These are phyloP conservation scores for Neogale vison DNA, from an alignment of 2,113 vertebrate species.

Conservation along the genomic window DNA sequence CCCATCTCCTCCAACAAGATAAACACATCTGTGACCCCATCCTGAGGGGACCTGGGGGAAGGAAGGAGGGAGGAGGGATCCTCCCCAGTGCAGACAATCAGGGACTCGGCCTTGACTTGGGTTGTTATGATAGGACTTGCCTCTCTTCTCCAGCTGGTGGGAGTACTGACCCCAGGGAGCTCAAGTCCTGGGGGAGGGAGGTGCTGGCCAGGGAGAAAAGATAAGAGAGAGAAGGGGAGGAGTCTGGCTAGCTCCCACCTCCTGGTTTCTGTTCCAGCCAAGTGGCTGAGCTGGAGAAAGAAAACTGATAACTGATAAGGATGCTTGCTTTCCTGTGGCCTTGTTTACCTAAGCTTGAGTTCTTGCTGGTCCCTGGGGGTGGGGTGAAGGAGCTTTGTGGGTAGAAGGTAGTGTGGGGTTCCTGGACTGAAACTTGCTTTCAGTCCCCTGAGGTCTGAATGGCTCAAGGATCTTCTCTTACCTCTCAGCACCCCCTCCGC, in stretches of 20 bases:
- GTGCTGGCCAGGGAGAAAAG: neutral
- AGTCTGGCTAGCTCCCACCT: conserved; percentile 46
- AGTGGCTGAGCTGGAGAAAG: conserved; percentile 66
- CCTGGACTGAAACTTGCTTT: conserved; percentile 11
- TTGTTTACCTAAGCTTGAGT: conserved; percentile 77
- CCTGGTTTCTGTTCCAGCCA: conserved; percentile 17
- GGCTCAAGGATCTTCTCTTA: neutral
- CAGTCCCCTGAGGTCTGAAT: neutral
- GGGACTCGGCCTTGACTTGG: conserved; percentile 63
- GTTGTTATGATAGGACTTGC: conserved; percentile 20
- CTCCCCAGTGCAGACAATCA: conserved; percentile 40
- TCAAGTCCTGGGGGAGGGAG: neutral
- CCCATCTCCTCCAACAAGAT: neutral
- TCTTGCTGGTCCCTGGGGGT: conserved; percentile 72
- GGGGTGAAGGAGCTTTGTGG: neutral
- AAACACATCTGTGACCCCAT: conserved; percentile 22
- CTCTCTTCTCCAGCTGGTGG: conserved; percentile 60
- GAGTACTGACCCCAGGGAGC: conserved; percentile 55
- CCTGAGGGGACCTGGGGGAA: neutral
- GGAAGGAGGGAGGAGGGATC: neutral
- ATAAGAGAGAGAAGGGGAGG: conserved; percentile 58
- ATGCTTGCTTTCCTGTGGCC: conserved; percentile 75
- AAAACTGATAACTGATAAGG: conserved; percentile 77
- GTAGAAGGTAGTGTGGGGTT: neutral
- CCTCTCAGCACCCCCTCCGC: neutral